Evolutionary conservation across 2,113 vertebrate genomes (phyloP).

Genomic region (Isichthys henryi): DNA sequence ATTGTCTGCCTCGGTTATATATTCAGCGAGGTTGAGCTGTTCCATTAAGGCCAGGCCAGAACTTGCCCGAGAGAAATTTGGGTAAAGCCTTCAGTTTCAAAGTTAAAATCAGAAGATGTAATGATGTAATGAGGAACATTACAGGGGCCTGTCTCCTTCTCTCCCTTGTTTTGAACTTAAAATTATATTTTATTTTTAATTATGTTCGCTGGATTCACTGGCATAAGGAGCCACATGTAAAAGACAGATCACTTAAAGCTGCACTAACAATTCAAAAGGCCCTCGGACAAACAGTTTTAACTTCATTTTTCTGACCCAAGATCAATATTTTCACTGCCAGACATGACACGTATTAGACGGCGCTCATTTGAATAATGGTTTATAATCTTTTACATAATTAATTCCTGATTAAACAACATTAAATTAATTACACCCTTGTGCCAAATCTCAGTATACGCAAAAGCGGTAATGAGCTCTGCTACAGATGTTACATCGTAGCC

Average conservation of each 20-base stretch:
- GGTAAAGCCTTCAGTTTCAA: background rate
- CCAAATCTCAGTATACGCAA: background rate
- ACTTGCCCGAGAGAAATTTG: background rate
- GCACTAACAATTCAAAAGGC: background rate
- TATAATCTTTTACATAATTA: constrained; percentile 12
- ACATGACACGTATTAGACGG: background rate
- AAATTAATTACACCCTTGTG: background rate
- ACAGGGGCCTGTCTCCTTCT: background rate
- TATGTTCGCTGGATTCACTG: background rate
- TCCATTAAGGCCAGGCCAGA: background rate
- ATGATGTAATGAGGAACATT: background rate
- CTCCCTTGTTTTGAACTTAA: background rate
- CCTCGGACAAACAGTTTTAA: background rate
- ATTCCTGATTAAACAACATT: background rate
- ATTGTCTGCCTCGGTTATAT: constrained; percentile 8
- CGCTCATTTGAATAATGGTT: background rate
- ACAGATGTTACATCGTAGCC: background rate
- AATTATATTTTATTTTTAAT: background rate
- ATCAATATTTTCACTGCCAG: background rate
- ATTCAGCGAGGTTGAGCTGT: too few relatives aligned
- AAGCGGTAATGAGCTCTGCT: background rate
- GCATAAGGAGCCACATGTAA: background rate
- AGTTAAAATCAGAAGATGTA: background rate
- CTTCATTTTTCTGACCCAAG: background rate
- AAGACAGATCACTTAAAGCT: background rate